Evolutionary conservation across 2,797 vertebrate species (phyloP), one percentile per base, ranked within the genome.

Genomic region (Dendrocincla tyrannina): DNA sequence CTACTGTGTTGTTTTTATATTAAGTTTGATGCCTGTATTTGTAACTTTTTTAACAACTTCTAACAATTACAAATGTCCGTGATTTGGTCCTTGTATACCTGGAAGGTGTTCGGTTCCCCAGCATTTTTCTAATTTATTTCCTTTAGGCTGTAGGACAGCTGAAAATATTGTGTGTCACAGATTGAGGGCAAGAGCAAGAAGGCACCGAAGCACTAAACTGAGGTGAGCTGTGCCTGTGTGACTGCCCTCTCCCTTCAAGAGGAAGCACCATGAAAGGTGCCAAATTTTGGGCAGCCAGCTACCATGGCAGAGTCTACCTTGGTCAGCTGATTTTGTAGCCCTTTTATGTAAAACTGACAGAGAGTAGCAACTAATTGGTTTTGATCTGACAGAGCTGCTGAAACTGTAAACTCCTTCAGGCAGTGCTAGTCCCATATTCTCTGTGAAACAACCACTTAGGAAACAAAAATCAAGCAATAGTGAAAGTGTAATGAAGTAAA

Each of bases 51-150:
- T 10, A 47, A 42, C 15, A 83, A 33, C 33, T 33, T 11, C 0
- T 50, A 68, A 37, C 30, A 53, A 17, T 53, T 41, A 19, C 22
- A 74, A 39, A 49, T 11, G n/a, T 4, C 28, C 19, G 17, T 25
- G 28, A 32, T 41, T 59, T 46, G 12, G 9, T 58, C 25, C 52
- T 41, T 20, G 5, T 49, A 44, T 20, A 4, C 4, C 11, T 24
- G 24, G 28, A 60, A 63, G n/a, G 41, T 52, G 10, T 32, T 75
- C 23, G 11, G 11, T 30, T 82, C 11, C 14, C 35, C 37, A 23
- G 1, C 0, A 2, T 30, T 13, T 14, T 11, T 30, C 1, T 18
- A 32, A 46, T 8, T 69, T 52, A 16, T 20, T 68, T 56, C 37
- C 35, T 80, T 69, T 23, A 37, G 12, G 24, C 27, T 62, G 24